Base-by-base conservation (phyloP, 2,797 vertebrate species). In the Tapirus indicus region DNA sequence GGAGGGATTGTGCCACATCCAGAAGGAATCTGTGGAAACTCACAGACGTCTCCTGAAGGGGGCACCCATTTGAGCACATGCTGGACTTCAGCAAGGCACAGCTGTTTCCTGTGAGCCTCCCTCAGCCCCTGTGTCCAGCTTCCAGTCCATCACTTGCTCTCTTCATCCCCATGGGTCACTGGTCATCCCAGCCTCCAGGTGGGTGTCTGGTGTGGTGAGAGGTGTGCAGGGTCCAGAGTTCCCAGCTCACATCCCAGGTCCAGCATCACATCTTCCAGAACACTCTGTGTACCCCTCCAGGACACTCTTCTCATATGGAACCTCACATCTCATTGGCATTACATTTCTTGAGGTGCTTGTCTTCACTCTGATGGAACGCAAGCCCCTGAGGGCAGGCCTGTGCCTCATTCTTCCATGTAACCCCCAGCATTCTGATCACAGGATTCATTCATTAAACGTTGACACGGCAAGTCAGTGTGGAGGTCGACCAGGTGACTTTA, bases 51-150 rank as follows among this genome's bases (percentile, higher is more conserved):
- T 91, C 23, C n/a, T 41, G 13, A 2, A 1, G 29, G 60, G 8
- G 3, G 5, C 0, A 0, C 60, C n/a, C 18, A 0, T 60, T 4
- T 64, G 20, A 92, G 14, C 1, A 1, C 0, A 0, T 4, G 17
- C 13, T 1, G 32, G 16, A 8, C 23, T 4, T 11, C 44, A 38
- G 17, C 29, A 7, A 35, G 32, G 54, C 23, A 2, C 18, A 1
- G 0, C 7, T 8, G 16, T 20, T n/a, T 44, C 21, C 66, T 23
- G 44, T 3, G 4, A 60, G 23, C 32, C 17, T 32, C 20, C 1
- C 32, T 41, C 21, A 29, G 32, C 6, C 6, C 20, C 13, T 1
- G 17, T 16, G 27, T 12, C 74, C 23, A 2, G 32, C 56, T 66
- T 4, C 14, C 29, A 18, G 29, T 13, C 27, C 0, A 14, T 41